Conservation (phyloP, 2,888 invertebrate genomes). For the Nomada ruficornis region DNA sequence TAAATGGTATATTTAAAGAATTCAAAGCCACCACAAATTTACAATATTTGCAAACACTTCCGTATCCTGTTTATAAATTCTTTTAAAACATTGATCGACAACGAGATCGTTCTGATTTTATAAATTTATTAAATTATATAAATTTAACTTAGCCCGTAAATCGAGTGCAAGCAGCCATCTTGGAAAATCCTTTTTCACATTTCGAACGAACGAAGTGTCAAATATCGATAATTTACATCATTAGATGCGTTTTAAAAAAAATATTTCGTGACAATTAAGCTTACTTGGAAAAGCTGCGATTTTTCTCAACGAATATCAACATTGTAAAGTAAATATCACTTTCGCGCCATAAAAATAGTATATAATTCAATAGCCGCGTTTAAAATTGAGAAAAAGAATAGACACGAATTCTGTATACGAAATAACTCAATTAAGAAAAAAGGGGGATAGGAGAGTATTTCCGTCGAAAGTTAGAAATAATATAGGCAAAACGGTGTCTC, state of each 20-base stretch:
- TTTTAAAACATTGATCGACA: not conserved
- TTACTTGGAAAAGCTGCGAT: conserved; percentile 13
- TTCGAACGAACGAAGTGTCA: conserved; percentile 63
- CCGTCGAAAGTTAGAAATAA: conserved; percentile 62
- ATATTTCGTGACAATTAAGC: conserved; percentile 7
- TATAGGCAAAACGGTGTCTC: conserved; percentile 78
- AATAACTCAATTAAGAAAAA: conserved; percentile 33
- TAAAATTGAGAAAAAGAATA: conserved; percentile 37
- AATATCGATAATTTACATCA: conserved; percentile 44
- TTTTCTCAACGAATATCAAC: conserved; percentile 8
- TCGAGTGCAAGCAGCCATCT: conserved; percentile 58
- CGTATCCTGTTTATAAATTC: not conserved
- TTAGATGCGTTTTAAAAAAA: conserved; percentile 20
- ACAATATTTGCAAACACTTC: conserved; percentile 7
- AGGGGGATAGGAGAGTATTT: conserved; percentile 52
- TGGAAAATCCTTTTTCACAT: conserved; percentile 63
- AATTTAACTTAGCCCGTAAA: conserved; percentile 36
- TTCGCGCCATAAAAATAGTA: conserved; percentile 37
- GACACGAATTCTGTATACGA: conserved; percentile 22
- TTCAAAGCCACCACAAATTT: conserved; percentile 4
- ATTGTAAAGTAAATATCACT: conserved; percentile 26
- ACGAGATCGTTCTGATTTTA: not conserved
- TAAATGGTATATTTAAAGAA: conserved; percentile 9
- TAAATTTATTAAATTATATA: conserved; percentile 30
- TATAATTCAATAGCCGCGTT: conserved; percentile 37